Conservation (phyloP, 2,888 invertebrate species). For the Plagodis dolabraria region DNA sequence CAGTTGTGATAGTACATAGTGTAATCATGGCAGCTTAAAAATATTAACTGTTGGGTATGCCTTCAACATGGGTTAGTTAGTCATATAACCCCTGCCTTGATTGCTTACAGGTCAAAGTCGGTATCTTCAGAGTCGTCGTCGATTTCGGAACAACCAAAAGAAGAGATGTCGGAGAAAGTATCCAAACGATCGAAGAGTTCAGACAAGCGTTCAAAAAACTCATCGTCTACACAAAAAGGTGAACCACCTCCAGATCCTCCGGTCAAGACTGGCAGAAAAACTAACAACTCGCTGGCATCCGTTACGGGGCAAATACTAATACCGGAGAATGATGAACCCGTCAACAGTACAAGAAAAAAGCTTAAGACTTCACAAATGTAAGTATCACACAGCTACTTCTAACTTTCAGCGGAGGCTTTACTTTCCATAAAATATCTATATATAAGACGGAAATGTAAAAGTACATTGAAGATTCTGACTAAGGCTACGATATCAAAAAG, state of each 20-base stretch:
- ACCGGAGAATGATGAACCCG: slow-evolving; percentile 78
- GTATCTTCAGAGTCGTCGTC: slow-evolving; percentile 65
- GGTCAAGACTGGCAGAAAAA: slow-evolving; percentile 88
- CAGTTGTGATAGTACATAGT: no score
- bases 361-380: slow-evolving; percentile 89
- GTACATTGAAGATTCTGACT: no score
- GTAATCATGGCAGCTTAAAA: no score
- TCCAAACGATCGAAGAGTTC: slow-evolving; percentile 62
- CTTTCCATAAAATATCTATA: no score
- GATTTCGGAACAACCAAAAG: slow-evolving; percentile 58
- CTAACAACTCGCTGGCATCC: slow-evolving; percentile 93
- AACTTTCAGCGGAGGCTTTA: neutral
- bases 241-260: slow-evolving; percentile 72
- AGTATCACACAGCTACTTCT: slow-evolving; percentile 33
- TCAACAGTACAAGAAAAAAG: slow-evolving; percentile 82
- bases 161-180: slow-evolving; percentile 72
- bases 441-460: no score
- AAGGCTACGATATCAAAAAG: no score
- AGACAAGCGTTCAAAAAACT: slow-evolving; percentile 72
- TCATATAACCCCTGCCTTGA: no score
- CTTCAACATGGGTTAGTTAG: no score
- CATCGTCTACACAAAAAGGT: slow-evolving; percentile 65
- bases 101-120: slow-evolving; percentile 60
- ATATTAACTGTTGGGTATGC: no score
- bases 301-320: slow-evolving; percentile 94